Evolutionary conservation across 2,113 vertebrate species (phyloP).

Genomic region (Siphamia tubifer): DNA sequence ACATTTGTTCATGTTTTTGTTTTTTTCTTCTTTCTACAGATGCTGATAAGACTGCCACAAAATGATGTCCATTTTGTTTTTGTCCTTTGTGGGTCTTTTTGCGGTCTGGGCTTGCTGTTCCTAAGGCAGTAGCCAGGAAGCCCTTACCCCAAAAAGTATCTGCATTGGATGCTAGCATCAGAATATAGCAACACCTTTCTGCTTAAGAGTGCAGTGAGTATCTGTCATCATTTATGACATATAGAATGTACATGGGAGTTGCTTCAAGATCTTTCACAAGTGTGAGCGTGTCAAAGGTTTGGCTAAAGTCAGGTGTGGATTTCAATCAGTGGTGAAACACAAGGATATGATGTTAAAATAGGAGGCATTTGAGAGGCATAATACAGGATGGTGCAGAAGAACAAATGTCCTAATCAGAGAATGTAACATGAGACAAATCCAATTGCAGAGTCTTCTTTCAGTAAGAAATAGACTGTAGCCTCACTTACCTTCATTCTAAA

Average conservation of each 20-base stretch:
- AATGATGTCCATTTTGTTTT: background rate
- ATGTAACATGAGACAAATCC: constrained; percentile 16
- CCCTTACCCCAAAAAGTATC: constrained; percentile 99
- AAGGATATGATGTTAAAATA: background rate
- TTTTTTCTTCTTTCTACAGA: constrained; percentile 11
- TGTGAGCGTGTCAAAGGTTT: background rate
- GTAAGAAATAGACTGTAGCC: background rate
- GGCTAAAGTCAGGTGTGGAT: background rate
- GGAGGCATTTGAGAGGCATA: background rate
- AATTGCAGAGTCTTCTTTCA: constrained; percentile 3
- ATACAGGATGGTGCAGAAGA: constrained; percentile 3
- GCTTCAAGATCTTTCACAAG: background rate
- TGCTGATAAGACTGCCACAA: background rate
- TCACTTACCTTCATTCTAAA: background rate
- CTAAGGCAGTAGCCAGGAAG: constrained; percentile 92
- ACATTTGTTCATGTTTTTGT: constrained; percentile 1
- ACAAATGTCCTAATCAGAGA: background rate
- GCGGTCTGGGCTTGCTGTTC: constrained; percentile 99
- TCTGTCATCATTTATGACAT: background rate
- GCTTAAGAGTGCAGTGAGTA: constrained; percentile 15
- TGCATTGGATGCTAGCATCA: constrained; percentile 80
- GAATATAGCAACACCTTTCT: background rate
- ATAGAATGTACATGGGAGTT: background rate
- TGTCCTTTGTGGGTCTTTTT: constrained; percentile 92
- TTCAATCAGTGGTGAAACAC: background rate